phyloP scores from a whole-genome alignment of 2,888 invertebrate species.

The Parapristionchus giblindavisi region DNA sequence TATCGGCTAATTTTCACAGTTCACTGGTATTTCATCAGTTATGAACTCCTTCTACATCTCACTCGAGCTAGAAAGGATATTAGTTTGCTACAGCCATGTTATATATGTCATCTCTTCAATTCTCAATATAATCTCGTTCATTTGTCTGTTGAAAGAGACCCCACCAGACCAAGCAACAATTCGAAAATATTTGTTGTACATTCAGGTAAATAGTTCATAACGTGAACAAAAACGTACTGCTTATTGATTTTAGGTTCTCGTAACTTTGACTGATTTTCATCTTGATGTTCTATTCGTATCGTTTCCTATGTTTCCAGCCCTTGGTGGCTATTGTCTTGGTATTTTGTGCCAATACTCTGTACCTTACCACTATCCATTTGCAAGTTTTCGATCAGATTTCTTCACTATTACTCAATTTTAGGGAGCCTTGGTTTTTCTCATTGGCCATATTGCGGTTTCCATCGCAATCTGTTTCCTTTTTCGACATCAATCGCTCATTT shows the following conservation, averaged over 20 bases:
- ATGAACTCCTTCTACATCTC: conserved; percentile 21
- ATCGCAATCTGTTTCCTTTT: conserved; percentile 5
- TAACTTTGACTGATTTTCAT: background rate
- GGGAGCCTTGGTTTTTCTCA: background rate
- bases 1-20: too few relatives aligned
- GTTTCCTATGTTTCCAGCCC: conserved; percentile 6
- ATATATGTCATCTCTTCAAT: background rate
- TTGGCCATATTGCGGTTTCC: conserved; percentile 4
- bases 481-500: conserved; percentile 17
- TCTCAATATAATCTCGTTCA: background rate
- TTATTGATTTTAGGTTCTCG: background rate
- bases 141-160: conserved; percentile 7
- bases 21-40: too few relatives aligned
- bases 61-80: background rate
- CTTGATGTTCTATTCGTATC: background rate
- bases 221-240: background rate
- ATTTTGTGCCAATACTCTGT: conserved; percentile 12
- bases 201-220: conserved; percentile 3
- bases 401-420: background rate
- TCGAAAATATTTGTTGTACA: background rate
- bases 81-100: background rate
- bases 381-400: background rate
- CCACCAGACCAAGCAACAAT: background rate
- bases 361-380: conserved; percentile 7
- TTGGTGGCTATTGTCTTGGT: conserved; percentile 10